Percentiles rank a stretch among this genome's conserved stretches.
Evolutionary conservation across 1,140 invertebrate genomes (phyloP).

Genomic region (Drosophila athabasca): DNA sequence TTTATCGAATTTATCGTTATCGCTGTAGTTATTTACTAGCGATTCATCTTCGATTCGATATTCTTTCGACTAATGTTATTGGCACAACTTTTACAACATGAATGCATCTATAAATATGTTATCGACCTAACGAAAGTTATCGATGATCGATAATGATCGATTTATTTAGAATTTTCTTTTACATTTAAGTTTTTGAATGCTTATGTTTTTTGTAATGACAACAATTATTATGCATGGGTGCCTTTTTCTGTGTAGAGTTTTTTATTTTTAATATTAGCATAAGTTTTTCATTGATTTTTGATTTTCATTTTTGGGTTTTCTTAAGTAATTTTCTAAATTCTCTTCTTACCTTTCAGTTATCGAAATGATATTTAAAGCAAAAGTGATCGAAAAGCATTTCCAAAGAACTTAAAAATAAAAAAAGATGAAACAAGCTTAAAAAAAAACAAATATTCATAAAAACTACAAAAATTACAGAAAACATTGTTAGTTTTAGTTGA

Average conservation of each 20-base stretch:
- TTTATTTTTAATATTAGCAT: constrained; percentile 35
- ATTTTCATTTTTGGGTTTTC: constrained; percentile 29
- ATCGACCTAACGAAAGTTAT: neutral
- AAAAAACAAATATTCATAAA: constrained; percentile 37
- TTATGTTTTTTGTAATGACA: constrained; percentile 39
- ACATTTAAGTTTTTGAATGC: constrained; percentile 14
- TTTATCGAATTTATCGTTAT: constrained; percentile 27
- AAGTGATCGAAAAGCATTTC: constrained; percentile 54
- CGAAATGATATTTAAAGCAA: constrained; percentile 43
- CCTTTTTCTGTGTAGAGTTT: constrained; percentile 41
- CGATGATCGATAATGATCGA: too few relatives aligned
- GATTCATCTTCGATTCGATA: constrained; percentile 26
- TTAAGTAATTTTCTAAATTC: constrained; percentile 19
- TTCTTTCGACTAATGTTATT: constrained; percentile 52
- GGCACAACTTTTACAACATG: constrained; percentile 80
- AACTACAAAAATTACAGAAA: constrained; percentile 49
- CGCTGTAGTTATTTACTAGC: constrained; percentile 33
- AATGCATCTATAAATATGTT: constrained; percentile 54
- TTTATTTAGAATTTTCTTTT: constrained; percentile 10
- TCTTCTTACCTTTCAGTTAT: constrained; percentile 65
- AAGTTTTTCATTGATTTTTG: constrained; percentile 46
- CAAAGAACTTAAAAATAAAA: constrained; percentile 38
- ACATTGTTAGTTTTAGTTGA: constrained; percentile 15
- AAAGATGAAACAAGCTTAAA: constrained; percentile 63
- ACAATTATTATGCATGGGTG: constrained; percentile 54